These are phyloP conservation scores for Ormyrus pomaceus DNA, from an alignment of 2,888 invertebrate genomes.

Conservation along the genomic window DNA sequence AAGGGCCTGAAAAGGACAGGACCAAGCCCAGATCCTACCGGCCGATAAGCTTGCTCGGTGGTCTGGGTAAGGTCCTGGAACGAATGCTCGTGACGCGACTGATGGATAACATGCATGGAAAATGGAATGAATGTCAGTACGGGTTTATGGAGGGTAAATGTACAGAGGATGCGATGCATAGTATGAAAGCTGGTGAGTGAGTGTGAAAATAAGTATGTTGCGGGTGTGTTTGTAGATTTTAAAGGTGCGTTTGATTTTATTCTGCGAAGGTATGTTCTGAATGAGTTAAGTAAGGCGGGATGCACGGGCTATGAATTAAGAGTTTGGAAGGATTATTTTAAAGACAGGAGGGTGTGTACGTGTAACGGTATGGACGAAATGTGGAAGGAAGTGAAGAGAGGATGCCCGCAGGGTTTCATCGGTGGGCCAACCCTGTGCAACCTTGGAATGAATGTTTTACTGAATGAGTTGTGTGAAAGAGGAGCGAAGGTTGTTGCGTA, in stretches of 20 bases:
- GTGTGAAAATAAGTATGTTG: neutral
- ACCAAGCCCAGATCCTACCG: constrained; percentile 17
- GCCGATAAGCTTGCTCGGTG: constrained; percentile 30
- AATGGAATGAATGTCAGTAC: constrained; percentile 30
- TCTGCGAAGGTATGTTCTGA: neutral
- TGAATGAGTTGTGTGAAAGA: neutral
- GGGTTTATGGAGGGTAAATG: constrained; percentile 8
- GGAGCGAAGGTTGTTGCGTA: constrained; percentile 21
- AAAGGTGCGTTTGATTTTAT: constrained; percentile 17
- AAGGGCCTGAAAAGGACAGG: neutral
- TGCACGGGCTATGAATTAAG: constrained; percentile 17
- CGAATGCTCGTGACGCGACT: constrained; percentile 15
- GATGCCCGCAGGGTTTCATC: constrained; percentile 16
- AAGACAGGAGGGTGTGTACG: constrained; percentile 22
- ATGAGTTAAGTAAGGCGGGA: neutral
- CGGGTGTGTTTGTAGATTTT: constrained; percentile 13
- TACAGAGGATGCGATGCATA: constrained; percentile 36
- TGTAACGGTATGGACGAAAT: neutral
- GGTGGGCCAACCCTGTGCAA: constrained; percentile 28
- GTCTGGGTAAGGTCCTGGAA: constrained; percentile 32
- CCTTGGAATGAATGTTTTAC: constrained; percentile 35
- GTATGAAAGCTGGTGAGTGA: neutral
- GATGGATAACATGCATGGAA: neutral
- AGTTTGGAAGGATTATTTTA: constrained; percentile 34
- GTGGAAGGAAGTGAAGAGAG: neutral